Evolutionary conservation across 2,888 invertebrate genomes (phyloP), one percentile per base, ranked within the genome.

Genomic region (Nyleta sp.): DNA sequence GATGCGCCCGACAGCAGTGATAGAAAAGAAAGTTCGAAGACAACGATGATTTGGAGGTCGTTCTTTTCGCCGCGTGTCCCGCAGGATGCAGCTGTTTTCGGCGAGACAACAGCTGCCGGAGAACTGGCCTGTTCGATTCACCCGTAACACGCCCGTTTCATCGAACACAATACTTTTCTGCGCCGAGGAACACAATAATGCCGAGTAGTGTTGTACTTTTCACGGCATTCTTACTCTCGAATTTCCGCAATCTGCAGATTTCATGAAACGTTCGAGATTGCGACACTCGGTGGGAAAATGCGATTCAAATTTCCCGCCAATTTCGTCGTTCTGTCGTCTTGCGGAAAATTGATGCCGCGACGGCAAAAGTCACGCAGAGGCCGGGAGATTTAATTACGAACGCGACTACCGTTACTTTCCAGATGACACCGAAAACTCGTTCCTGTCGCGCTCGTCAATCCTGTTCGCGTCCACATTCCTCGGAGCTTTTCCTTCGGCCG

Each of bases 401-500:
- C 82, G 86, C 86, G 73, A 83, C 82, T 82, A 81, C 84, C 87
- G 87, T 85, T 86, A 87, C 85, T 85, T 85, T 85, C 84, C 87
- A 87, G 85, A 83, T 86, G 87, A 84, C 84, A 83, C 79, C 78
- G 73, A 80, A 84, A 86, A 82, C 83, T 83, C 84, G 85, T 85
- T 86, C 81, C 83, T 81, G 83, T 84, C 84, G 78, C 80, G 70
- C 70, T 70, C 78, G 78, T 78, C 78, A 73, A 59, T 78, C 73
- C 68, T 67, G 72, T 72, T 59, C 60, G 13, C 35, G 50, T 70
- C 76, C 65, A 71, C 76, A 76, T 76, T 76, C 76, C 44, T 59
- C 44, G 13, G 38, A 52, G 73, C 74, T 73, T 78, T 73, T 55
- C 60, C 74, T 60, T 64, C 53, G 35, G n/a, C n/a, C n/a, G n/a